phyloP scores from a whole-genome alignment of 2,797 vertebrate species.

The Parauchenoglanis punctatus region DNA sequence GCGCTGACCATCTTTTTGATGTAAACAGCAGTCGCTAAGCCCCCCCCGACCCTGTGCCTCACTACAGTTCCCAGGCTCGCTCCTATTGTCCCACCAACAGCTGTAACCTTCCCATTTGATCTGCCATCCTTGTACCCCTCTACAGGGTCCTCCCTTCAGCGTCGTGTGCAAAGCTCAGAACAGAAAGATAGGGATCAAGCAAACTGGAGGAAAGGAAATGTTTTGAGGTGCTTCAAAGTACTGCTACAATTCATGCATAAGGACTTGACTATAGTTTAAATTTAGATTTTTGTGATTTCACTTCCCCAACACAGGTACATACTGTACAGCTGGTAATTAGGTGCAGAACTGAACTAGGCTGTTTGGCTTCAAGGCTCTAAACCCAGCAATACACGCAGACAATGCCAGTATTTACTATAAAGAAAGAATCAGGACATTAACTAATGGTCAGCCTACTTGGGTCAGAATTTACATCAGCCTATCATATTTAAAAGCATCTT shows the following conservation, averaged over 20 bases:
- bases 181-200: conserved; percentile 64
- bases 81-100: conserved; percentile 45
- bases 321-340: neutral
- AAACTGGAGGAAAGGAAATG: conserved; percentile 51
- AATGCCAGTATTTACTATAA: neutral
- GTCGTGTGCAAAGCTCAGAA: conserved; percentile 65
- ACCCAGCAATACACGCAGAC: neutral
- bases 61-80: conserved; percentile 1
- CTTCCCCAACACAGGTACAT: neutral
- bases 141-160: conserved; percentile 51
- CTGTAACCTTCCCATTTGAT: conserved; percentile 54
- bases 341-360: neutral
- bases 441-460: neutral
- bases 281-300: neutral
- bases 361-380: neutral
- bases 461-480: neutral
- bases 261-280: conserved; percentile 65
- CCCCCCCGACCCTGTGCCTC: conserved; percentile 40
- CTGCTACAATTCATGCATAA: conserved; percentile 53
- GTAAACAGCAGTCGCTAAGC: conserved; percentile 65
- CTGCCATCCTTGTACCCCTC: conserved; percentile 35
- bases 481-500: neutral
- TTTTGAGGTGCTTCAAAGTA: conserved; percentile 34
- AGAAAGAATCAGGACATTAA: neutral
- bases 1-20: conserved; percentile 73